Percentiles rank a stretch among this genome's conserved stretches.
These are phyloP conservation scores for Zaprionus vittiger DNA, from an alignment of 1,140 invertebrate genomes.

Conservation along the genomic window DNA sequence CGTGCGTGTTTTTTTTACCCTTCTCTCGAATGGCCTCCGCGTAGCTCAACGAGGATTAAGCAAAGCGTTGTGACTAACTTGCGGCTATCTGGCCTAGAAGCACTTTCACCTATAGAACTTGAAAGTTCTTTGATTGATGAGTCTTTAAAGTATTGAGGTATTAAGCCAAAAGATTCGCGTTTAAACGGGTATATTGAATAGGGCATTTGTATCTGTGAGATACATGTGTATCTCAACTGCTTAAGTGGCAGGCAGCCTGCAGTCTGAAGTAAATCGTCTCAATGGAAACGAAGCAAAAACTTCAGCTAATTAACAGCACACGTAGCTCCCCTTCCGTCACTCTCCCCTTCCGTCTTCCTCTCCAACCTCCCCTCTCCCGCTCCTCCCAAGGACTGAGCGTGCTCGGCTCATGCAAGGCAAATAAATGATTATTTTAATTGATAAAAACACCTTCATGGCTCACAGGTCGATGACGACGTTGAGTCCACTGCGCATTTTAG, in stretches of 20 bases:
- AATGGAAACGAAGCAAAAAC: conserved; percentile 30
- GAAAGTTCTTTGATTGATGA: conserved; percentile 9
- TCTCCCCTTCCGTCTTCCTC: no score
- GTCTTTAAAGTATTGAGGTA: neutral
- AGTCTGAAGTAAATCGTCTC: neutral
- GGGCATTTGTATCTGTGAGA: neutral
- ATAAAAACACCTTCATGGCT: conserved; percentile 76
- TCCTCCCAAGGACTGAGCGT: neutral
- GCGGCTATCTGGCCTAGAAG: conserved; percentile 28
- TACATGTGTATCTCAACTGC: neutral
- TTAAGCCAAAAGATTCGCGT: neutral
- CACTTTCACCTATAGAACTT: conserved; percentile 43
- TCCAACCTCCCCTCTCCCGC: neutral
- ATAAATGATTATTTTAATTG: conserved; percentile 82
- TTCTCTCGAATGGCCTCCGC: conserved; percentile 8
- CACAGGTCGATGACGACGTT: conserved; percentile 26
- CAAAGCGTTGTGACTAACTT: conserved; percentile 34
- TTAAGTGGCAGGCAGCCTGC: neutral
- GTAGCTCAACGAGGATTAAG: conserved; percentile 53
- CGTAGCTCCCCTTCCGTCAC: neutral
- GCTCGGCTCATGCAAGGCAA: conserved; percentile 59
- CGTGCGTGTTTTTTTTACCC: conserved; percentile 67
- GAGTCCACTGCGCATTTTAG: neutral
- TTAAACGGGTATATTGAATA: neutral
- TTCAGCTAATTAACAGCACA: conserved; percentile 42